Base-by-base conservation (phyloP, 2,888 invertebrate species). In the Cheilosia variabilis region DNA sequence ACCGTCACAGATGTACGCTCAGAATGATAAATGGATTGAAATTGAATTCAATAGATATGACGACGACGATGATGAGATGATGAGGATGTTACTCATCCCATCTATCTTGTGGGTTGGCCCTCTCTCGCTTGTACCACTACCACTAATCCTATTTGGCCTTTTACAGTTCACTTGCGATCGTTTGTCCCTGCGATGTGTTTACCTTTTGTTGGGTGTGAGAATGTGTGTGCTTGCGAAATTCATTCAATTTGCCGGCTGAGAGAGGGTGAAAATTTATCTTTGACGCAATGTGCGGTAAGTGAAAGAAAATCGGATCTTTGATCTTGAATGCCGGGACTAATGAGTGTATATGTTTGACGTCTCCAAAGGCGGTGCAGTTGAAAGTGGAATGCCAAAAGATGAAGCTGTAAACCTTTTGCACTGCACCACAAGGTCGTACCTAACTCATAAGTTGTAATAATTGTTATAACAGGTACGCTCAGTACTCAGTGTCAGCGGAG, bases 21-120 rank as follows among this genome's bases (percentile, higher is more conserved):
- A 41, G 53, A 79, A 80, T 84, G 84, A 84, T 80, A 80, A 84
- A 84, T 84, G 65, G 80, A 65, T 71, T 66, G 66, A 69, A 65
- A 73, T 75, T 75, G 69, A 79, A 75, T 84, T 58, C 31, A 72
- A 77, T 66, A 72, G 79, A 79, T 84, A 63, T 73, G 72, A 13
- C 10, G 37, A 37, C 37, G 10, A 37, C 10, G 34, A 34, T 37
- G 10, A 37, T 37, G 37, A 10, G 71, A 65, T 43, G 45, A 69
- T 77, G 66, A 22, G 45, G 68, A 73, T 60, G 60, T 73, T 52
- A 52, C 24, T 52, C 52, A 24, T 72, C 47, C 63, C 63, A 63
- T 72, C 55, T 62, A 17, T 57, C 45, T 37, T 37, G 15, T 34
- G 31, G 9, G 52, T 19, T 9, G 17, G 17, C 17, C n/a, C 37